These are phyloP conservation scores for Alligator mississippiensis DNA, from an alignment of 2,113 vertebrate genomes.

Conservation along the genomic window DNA sequence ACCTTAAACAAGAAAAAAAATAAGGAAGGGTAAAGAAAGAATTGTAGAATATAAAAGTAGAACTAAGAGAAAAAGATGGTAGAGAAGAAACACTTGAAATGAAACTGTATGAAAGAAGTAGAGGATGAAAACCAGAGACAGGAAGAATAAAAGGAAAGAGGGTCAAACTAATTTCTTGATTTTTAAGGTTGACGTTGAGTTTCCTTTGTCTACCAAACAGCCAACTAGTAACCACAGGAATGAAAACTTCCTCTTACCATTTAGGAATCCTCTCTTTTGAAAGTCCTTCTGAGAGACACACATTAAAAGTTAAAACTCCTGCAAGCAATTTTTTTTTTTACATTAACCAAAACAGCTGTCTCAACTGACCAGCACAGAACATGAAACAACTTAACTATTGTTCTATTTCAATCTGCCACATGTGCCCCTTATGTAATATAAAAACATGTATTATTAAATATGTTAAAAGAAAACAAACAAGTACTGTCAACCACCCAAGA, in stretches of 20 bases:
- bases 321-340: neutral
- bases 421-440: neutral
- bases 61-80: neutral
- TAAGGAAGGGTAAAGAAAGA: neutral
- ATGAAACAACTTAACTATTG: neutral
- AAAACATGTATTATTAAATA: neutral
- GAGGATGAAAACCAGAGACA: neutral
- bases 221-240: neutral
- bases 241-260: neutral
- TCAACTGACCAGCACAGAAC: neutral
- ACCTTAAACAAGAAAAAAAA: no score
- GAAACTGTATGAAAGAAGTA: neutral
- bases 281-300: neutral
- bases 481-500: neutral
- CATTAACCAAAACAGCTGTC: neutral
- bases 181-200: neutral
- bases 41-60: neutral
- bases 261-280: neutral
- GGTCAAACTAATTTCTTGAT: neutral
- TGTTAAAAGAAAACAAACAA: neutral
- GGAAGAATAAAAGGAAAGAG: neutral
- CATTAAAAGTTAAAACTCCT: neutral
- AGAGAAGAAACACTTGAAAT: neutral
- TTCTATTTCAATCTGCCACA: neutral
- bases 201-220: neutral